Percentiles rank a stretch among this genome's conserved stretches.
These are phyloP conservation scores for Dolichoris vasculosae DNA, from an alignment of 1,140 invertebrate genomes.

Conservation along the genomic window DNA sequence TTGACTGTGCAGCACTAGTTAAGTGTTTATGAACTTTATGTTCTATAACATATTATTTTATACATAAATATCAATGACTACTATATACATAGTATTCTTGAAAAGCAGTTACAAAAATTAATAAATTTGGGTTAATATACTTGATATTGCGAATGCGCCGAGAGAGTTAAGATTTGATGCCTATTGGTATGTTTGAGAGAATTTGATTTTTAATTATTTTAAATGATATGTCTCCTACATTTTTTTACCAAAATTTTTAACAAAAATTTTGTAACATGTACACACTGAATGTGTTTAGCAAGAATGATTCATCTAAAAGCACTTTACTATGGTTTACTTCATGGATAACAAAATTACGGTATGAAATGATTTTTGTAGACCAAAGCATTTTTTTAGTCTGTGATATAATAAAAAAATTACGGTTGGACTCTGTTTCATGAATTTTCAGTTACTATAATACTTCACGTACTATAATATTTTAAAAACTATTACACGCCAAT, in stretches of 20 bases:
- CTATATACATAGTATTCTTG: slow-evolving; percentile 29
- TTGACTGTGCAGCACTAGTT: slow-evolving; percentile 40
- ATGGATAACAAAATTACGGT: slow-evolving; percentile 46
- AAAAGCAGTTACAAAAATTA: slow-evolving; percentile 34
- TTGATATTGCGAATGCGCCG: slow-evolving; percentile 52
- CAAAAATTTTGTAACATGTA: slow-evolving; percentile 22
- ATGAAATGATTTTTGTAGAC: slow-evolving; percentile 67
- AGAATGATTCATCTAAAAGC: slow-evolving; percentile 34
- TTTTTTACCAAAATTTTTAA: background rate
- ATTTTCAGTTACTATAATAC: background rate
- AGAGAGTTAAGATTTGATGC: slow-evolving; percentile 48
- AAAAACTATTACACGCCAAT: background rate
- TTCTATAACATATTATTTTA: slow-evolving; percentile 41
- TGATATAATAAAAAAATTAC: slow-evolving; percentile 67
- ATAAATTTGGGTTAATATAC: slow-evolving; percentile 39
- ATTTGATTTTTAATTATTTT: slow-evolving; percentile 43
- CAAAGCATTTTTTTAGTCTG: slow-evolving; percentile 76
- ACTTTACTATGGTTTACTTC: slow-evolving; percentile 31
- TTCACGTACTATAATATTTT: background rate
- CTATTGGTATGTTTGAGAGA: slow-evolving; percentile 16
- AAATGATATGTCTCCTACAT: slow-evolving; percentile 34
- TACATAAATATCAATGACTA: slow-evolving; percentile 34
- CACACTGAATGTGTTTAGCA: slow-evolving; percentile 35
- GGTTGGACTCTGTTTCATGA: background rate
- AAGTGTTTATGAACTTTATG: slow-evolving; percentile 30